Base-by-base conservation (phyloP, 2,113 vertebrate genomes). In the Gallinago media region DNA sequence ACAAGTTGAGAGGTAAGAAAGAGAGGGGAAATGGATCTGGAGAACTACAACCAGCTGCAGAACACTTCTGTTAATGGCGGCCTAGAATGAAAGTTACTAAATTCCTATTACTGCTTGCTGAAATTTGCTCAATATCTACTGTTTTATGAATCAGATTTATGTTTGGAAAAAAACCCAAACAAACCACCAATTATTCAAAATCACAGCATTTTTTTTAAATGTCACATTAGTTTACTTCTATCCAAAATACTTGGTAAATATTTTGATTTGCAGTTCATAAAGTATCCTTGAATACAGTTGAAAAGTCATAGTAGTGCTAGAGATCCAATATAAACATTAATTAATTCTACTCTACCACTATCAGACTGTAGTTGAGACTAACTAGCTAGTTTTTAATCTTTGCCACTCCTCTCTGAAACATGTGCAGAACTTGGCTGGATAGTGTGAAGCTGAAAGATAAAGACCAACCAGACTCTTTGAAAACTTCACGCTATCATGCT, bases 381-480 rank as follows among this genome's bases (percentile, higher is more conserved):
- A 81, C 63, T 70, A 56, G 42, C 17, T 75, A 26, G 23, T 55
- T 79, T 85, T 72, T 54, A 88, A 84, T 81, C 88, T 40, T 71
- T 79, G 77, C 27, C 46, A 38, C 63, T 85, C 75, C 74, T 77
- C 62, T 95, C 80, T 54, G 88, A 96, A 97, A 95, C 89, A 94
- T 31, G 58, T 76, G 96, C 93, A 98, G 95, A 98, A 97, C 93
- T 96, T 98, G 92, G 86, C 97, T 96, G 82, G 70, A n/a, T 19
- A 34, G 96, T 96, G 97, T 80, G 96, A 98, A 98, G 89, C 90
- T 94, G 81, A 85, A 85, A 98, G 96, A 97, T 96, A 93, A 98
- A 98, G 98, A 90, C 81, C 90, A 81, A 38, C 23, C 29, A 75
- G 56, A 40, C 34, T 66, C 70, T 85, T 70, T 91, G 92, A 82